Evolutionary conservation across 2,113 vertebrate genomes (phyloP), one percentile per base, ranked within the genome.

Genomic region (Salminus brasiliensis): DNA sequence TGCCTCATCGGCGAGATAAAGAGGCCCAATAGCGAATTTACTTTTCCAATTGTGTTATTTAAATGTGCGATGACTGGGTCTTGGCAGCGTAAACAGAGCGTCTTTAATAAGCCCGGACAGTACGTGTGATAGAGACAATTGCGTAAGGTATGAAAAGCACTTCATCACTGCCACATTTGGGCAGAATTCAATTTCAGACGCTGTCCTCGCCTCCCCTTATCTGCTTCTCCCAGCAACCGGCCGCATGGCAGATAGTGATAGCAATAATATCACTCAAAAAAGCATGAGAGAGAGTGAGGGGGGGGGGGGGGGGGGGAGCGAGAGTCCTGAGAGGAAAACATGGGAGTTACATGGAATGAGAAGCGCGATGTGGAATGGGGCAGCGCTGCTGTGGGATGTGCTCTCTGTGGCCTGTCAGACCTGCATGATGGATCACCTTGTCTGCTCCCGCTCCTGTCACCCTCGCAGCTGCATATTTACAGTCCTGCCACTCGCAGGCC

Each of bases 101-200:
- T 87, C 83, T 88, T 86, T 91, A 92, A 92, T 90, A 87, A 90
- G 87, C 88, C 36, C 16, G 83, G 91, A 92, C 90, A 92, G 88
- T 86, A 91, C 88, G 92, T 91, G 90, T 90, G 92, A 94, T 95
- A 93, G 93, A 94, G 95, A 94, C 92, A 93, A 92, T 89, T 95
- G 94, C 91, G 87, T 93, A 94, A 92, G 92, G 93, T 94, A 92
- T 92, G 92, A 94, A 95, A 93, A 94, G 91, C 92, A 95, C 93
- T 92, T 95, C 93, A 95, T 95, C 93, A 94, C 92, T 95, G 94
- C 93, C 93, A 93, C 87, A 88, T 94, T 89, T 88, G 91, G 91
- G 91, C 95, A 93, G 94, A 96, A 95, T 94, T 95, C 90, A 90
- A 94, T 94, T 96, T 96, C 93, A 88, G 88, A 92, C 89, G 89